These are phyloP conservation scores for Varanus komodoensis DNA, from an alignment of 2,113 vertebrate species.

Conservation along the genomic window DNA sequence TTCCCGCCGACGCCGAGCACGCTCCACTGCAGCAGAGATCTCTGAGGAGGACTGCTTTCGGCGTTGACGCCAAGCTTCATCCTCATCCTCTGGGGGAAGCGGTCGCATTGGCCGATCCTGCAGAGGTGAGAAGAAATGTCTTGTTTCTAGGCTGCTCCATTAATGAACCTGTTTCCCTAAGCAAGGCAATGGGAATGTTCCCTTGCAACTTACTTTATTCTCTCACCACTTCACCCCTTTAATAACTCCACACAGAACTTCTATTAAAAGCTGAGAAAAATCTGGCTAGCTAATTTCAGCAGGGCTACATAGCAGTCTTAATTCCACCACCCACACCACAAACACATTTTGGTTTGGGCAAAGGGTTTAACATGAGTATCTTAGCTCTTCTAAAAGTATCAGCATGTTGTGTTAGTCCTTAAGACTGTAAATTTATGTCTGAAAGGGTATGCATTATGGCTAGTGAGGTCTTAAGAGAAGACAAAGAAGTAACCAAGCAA, in stretches of 20 bases:
- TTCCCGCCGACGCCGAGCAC: constrained; percentile 88
- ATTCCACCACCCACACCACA: background rate
- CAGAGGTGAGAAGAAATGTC: background rate
- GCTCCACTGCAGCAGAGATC: constrained; percentile 90
- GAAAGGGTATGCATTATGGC: no score
- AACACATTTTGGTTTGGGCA: background rate
- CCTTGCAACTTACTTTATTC: no score
- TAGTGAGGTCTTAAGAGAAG: no score
- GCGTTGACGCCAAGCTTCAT: constrained; percentile 93
- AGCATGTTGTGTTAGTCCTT: background rate
- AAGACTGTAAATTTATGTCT: background rate
- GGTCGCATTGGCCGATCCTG: constrained; percentile 71
- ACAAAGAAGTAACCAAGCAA: background rate
- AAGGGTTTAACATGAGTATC: background rate
- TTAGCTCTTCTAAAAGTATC: background rate
- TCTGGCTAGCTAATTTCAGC: background rate
- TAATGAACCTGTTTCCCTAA: background rate
- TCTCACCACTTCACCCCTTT: no score
- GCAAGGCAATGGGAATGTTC: no score
- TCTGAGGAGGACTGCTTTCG: constrained; percentile 90
- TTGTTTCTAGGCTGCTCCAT: background rate
- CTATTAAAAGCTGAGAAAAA: background rate
- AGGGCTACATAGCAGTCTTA: background rate
- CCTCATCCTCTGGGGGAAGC: constrained; percentile 85
- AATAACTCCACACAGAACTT: background rate